Evolutionary conservation across 1,140 invertebrate genomes (phyloP).

Genomic region (Camponotus pennsylvanicus): DNA sequence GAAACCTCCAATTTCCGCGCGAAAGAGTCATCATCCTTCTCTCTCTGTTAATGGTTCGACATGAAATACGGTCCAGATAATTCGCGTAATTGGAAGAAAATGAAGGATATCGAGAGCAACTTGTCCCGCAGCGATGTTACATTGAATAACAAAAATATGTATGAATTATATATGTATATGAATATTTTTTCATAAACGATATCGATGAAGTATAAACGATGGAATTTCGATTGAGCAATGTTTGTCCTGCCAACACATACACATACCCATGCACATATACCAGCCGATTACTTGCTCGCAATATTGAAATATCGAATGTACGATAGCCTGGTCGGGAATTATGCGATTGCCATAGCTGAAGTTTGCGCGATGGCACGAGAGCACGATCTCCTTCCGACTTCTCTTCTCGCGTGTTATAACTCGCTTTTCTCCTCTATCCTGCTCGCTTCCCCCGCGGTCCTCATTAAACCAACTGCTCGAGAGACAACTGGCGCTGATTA

Average conservation of each 20-base stretch:
- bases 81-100: not conserved
- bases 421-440: constrained; percentile 43
- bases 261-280: not conserved
- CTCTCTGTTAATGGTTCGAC: not conserved
- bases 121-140: not conserved
- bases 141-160: not conserved
- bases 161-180: not conserved
- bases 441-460: constrained; percentile 66
- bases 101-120: not conserved
- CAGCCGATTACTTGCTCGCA: constrained; percentile 19
- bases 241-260: not conserved
- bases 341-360: constrained; percentile 59
- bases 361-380: constrained; percentile 52
- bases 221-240: constrained; percentile 55
- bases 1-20: not conserved
- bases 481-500: constrained; percentile 83
- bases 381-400: not conserved
- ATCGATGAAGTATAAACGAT: not conserved
- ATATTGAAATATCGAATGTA: constrained; percentile 51
- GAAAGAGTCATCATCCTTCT: not conserved
- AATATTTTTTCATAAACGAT: constrained; percentile 22
- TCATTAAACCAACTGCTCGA: constrained; percentile 83
- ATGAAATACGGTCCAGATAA: not conserved
- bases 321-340: constrained; percentile 60
- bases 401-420: constrained; percentile 61